phyloP scores from a whole-genome alignment of 2,113 vertebrate species.

The Sterna hirundo region DNA sequence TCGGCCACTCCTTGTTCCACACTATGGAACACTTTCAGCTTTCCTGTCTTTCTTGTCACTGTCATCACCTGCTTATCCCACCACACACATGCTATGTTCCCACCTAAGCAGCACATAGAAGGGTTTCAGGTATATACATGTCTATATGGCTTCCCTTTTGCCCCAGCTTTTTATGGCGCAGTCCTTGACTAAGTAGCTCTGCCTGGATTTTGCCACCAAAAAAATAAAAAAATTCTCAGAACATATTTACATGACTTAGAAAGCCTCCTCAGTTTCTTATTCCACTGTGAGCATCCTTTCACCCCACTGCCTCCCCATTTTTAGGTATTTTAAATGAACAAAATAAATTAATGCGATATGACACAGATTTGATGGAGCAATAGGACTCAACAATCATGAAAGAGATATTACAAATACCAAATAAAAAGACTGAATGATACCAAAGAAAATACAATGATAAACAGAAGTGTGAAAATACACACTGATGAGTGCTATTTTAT shows the following conservation, averaged over 20 bases:
- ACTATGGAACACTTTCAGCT: not conserved
- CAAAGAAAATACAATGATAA: not conserved
- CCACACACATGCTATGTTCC: not conserved
- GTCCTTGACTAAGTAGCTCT: not conserved
- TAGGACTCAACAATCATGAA: not conserved
- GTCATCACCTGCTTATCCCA: not conserved
- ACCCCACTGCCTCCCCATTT: not conserved
- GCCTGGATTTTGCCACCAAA: not conserved
- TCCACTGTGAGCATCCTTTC: not conserved
- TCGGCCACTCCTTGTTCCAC: not conserved
- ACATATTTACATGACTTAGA: not conserved
- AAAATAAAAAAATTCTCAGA: not conserved
- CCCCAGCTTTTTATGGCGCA: not conserved
- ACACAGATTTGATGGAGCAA: not conserved
- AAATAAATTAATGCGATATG: not conserved
- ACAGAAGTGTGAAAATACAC: not conserved
- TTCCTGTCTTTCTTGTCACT: not conserved
- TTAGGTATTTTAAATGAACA: not conserved
- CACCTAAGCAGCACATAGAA: fast-evolving
- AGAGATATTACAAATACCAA: not conserved
- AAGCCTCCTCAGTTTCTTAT: not conserved
- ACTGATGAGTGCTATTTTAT: not conserved
- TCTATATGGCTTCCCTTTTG: not conserved
- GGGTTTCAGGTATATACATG: not conserved
- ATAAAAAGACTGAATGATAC: not conserved